Conservation (phyloP, 1,140 invertebrate species). For the Camponotus pennsylvanicus region DNA sequence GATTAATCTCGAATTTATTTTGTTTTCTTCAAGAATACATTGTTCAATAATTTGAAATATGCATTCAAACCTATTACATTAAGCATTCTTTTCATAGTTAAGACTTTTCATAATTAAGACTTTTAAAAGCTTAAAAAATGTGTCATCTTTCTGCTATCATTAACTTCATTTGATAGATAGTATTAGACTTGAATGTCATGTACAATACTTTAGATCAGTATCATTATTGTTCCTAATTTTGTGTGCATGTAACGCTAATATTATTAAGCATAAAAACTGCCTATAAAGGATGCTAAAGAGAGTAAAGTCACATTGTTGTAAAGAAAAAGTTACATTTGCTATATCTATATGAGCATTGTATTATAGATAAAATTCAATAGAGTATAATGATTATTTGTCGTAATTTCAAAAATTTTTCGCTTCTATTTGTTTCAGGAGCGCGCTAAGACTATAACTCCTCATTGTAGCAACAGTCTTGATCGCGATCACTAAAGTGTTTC, state of each 20-base stretch:
- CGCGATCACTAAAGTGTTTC: constrained; percentile 78
- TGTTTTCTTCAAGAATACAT: background rate
- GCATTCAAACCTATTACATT: constrained; percentile 17
- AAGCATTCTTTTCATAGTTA: background rate
- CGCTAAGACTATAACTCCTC: constrained; percentile 82
- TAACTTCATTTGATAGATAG: constrained; percentile 24
- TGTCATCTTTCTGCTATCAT: constrained; percentile 21
- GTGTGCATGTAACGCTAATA: constrained; percentile 38
- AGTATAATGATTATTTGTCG: constrained; percentile 16
- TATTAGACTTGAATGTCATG: background rate
- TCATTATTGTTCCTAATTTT: constrained; percentile 49
- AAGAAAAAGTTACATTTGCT: constrained; percentile 9
- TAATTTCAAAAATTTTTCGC: constrained; percentile 33
- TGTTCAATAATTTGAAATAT: constrained; percentile 22
- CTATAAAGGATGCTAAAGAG: background rate
- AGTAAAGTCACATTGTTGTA: background rate
- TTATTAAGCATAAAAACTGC: background rate
- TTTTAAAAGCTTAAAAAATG: background rate
- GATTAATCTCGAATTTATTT: background rate
- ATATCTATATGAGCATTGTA: background rate
- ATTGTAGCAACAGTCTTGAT: constrained; percentile 81
- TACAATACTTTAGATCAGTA: constrained; percentile 10
- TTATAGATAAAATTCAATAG: constrained; percentile 27
- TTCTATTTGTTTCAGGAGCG: constrained; percentile 82
- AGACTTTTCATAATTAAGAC: background rate